A percentile compares a stretch with the other conserved stretches of the same genome.
Evolutionary conservation across 2,888 invertebrate genomes (phyloP).

Genomic region (Hypolimnas misippus): DNA sequence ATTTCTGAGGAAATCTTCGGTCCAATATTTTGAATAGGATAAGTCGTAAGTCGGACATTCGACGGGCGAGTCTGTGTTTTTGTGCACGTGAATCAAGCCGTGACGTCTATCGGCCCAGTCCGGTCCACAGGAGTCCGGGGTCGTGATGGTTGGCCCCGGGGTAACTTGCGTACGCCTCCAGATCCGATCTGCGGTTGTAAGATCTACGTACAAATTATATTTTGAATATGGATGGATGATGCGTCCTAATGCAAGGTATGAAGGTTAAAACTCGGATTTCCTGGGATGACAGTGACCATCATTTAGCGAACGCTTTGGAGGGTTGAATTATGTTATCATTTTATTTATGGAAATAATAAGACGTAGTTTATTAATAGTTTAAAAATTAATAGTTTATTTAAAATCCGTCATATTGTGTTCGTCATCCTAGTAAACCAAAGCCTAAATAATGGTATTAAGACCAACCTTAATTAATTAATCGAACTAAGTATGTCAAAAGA

Average conservation of each 20-base stretch:
- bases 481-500: no score
- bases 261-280: no score
- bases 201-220: slow-evolving; percentile 79
- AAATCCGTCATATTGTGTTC: no score
- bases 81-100: neutral
- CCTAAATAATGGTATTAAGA: no score
- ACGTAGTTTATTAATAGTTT: no score
- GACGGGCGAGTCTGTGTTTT: neutral
- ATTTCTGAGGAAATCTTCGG: neutral
- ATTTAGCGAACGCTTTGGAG: no score
- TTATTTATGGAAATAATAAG: no score
- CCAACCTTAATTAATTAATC: no score
- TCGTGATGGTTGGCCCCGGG: slow-evolving; percentile 86
- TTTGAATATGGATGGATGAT: slow-evolving; percentile 37
- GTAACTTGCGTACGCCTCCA: slow-evolving; percentile 82
- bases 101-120: slow-evolving; percentile 75
- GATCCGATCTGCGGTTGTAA: slow-evolving; percentile 85
- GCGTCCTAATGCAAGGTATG: neutral
- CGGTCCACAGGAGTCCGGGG: slow-evolving; percentile 87
- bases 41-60: neutral
- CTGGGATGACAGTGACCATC: no score
- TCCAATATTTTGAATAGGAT: neutral
- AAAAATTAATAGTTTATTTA: no score
- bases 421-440: no score
- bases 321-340: no score